Evolutionary conservation across 2,888 invertebrate species (phyloP).

Genomic region (Brachypalpus laphriformis): DNA sequence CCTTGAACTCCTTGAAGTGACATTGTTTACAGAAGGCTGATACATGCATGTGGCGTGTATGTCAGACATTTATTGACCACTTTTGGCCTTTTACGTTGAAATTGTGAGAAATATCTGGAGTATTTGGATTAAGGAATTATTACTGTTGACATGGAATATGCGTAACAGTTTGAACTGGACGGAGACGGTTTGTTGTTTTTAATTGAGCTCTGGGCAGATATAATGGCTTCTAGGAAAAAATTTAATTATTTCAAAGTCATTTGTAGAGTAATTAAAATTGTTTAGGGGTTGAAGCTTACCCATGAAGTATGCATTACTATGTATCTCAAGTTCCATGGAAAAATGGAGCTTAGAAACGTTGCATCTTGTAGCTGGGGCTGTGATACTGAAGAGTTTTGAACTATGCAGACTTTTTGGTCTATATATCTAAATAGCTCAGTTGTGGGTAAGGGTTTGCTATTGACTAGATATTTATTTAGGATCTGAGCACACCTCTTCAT

Average conservation of each 20-base stretch:
- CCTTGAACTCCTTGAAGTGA: slow-evolving; percentile 59
- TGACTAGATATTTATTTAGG: too few relatives aligned
- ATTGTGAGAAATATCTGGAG: slow-evolving; percentile 30
- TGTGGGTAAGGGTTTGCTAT: too few relatives aligned
- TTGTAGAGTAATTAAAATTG: neutral
- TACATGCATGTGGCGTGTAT: slow-evolving; percentile 48
- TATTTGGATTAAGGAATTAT: slow-evolving; percentile 59
- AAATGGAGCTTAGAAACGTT: too few relatives aligned
- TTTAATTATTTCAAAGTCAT: neutral
- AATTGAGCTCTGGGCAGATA: neutral
- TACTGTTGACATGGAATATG: slow-evolving; percentile 46
- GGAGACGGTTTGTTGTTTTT: neutral
- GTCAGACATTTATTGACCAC: slow-evolving; percentile 53
- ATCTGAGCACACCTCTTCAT: too few relatives aligned
- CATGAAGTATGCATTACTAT: neutral
- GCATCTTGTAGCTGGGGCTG: too few relatives aligned
- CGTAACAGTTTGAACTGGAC: neutral
- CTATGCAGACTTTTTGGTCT: too few relatives aligned
- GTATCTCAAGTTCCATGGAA: too few relatives aligned
- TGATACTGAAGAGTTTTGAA: too few relatives aligned
- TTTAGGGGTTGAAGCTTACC: neutral
- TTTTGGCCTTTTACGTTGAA: slow-evolving; percentile 41
- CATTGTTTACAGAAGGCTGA: slow-evolving; percentile 51
- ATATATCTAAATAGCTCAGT: too few relatives aligned
- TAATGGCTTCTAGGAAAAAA: slow-evolving; percentile 28